These are phyloP conservation scores for Idaea biselata DNA, from an alignment of 2,888 invertebrate genomes.

Conservation along the genomic window DNA sequence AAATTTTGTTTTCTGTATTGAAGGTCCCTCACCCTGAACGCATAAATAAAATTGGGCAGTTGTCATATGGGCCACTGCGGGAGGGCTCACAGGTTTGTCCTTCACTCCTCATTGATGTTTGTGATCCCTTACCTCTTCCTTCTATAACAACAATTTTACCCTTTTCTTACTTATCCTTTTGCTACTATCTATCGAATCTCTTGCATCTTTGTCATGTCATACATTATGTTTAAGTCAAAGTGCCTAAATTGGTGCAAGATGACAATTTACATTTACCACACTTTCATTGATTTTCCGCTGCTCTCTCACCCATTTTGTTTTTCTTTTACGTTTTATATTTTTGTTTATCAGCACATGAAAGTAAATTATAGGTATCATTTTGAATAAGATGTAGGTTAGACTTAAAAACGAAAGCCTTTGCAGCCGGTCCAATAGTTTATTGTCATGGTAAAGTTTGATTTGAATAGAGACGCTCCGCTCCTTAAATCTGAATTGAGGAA, in stretches of 20 bases:
- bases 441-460: slow-evolving; percentile 28
- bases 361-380: slow-evolving; percentile 53
- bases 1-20: slow-evolving; percentile 81
- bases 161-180: slow-evolving; percentile 45
- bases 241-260: slow-evolving; percentile 57
- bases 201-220: slow-evolving; percentile 8
- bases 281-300: slow-evolving; percentile 42
- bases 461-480: slow-evolving; percentile 49
- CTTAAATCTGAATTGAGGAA: slow-evolving; percentile 79
- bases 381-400: slow-evolving; percentile 35
- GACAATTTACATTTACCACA: slow-evolving; percentile 51
- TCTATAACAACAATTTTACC: slow-evolving; percentile 48
- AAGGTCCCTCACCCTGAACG: slow-evolving; percentile 84
- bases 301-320: slow-evolving; percentile 38
- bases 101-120: slow-evolving; percentile 77
- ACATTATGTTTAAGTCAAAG: slow-evolving; percentile 7
- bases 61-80: slow-evolving; percentile 84
- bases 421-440: slow-evolving; percentile 48
- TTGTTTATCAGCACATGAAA: slow-evolving; percentile 81
- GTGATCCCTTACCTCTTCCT: slow-evolving; percentile 71
- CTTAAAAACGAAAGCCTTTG: slow-evolving; percentile 65
- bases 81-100: slow-evolving; percentile 84
- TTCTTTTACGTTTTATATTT: slow-evolving; percentile 50
- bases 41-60: slow-evolving; percentile 82
- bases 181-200: slow-evolving; percentile 42